Base-by-base conservation (phyloP, 92 coral and sea anemone species). In the Hydrozoanthus gracilis region DNA sequence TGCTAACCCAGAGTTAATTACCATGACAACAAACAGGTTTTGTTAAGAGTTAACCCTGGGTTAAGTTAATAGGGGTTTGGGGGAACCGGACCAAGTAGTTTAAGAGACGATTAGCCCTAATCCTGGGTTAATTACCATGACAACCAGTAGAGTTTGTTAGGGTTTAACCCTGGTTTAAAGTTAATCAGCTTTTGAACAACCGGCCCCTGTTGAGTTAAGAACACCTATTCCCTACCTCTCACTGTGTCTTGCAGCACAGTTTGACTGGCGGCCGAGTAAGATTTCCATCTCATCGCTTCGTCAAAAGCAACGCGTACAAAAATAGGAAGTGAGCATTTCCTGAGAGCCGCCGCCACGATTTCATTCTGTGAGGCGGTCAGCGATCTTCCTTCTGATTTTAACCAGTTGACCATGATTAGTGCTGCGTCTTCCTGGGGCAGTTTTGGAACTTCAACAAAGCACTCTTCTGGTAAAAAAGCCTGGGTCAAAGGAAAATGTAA, bases 241-340 rank as follows among this genome's bases (percentile, higher is more conserved):
- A 92, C 95, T 45, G 95, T 92, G 69, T 87, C 88, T 76, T 89
- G 88, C 35, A 89, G 90, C 6, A 92, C 92, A 39, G 94, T 92
- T 44, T 86, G 78, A 51, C 80, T 49, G 50, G 86, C 73, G 8
- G 83, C 55, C 9, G 94, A 89, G 69, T 89, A 92, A 2, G 94
- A 92, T 80, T 86, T 89, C 94, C 94, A 92, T 86, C 94, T 86
- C 73, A 89, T 70, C 51, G 94, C 94, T 79, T 92, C 94, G 79
- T 92, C 94, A 86, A 82, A 92, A 50, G 94, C 94, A 7, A 92
- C 94, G 7, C 94, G 77, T 77, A 92, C 91, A 76, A 92, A 92
- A 60, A 92, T 86, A 50, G 94, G 94, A 20, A 92, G 83, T 44
- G 94, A 92, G 73, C 94, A 92, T 58, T 89, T 80, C 79, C 72